These are phyloP conservation scores for Accipiter cooperii DNA, from an alignment of 2,113 vertebrate species.

Conservation along the genomic window DNA sequence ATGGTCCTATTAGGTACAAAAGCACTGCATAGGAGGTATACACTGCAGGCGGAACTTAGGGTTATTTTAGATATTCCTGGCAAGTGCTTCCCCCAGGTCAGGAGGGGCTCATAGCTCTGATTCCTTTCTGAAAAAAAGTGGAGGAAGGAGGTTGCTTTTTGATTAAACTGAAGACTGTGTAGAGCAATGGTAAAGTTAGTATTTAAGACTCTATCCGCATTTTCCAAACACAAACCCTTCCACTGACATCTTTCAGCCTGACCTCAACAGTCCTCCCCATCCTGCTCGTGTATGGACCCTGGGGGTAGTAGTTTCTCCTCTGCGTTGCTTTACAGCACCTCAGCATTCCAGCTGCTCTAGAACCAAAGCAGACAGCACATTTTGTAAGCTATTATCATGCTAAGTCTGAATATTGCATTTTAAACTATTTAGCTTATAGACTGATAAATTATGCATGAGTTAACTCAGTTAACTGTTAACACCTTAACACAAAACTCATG, in stretches of 20 bases:
- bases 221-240: background rate
- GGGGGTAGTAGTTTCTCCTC: background rate
- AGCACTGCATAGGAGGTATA: background rate
- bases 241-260: background rate
- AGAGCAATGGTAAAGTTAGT: background rate
- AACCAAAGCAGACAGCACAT: background rate
- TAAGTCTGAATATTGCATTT: slow-evolving; percentile 16
- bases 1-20: background rate
- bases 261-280: background rate
- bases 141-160: background rate
- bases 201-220: background rate
- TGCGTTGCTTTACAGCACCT: background rate
- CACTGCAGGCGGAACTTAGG: background rate
- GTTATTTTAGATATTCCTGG: background rate
- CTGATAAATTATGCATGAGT: slow-evolving; percentile 13
- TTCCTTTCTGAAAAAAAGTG: background rate
- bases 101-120: background rate
- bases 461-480: slow-evolving; percentile 23
- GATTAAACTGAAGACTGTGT: background rate
- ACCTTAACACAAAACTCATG: slow-evolving; percentile 32
- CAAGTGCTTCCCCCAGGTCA: background rate
- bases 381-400: background rate
- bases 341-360: background rate
- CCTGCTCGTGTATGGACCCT: background rate
- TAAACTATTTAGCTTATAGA: slow-evolving; percentile 16